phyloP scores from a whole-genome alignment of 1,140 invertebrate genomes.

The Daktulosphaira vitifoliae region DNA sequence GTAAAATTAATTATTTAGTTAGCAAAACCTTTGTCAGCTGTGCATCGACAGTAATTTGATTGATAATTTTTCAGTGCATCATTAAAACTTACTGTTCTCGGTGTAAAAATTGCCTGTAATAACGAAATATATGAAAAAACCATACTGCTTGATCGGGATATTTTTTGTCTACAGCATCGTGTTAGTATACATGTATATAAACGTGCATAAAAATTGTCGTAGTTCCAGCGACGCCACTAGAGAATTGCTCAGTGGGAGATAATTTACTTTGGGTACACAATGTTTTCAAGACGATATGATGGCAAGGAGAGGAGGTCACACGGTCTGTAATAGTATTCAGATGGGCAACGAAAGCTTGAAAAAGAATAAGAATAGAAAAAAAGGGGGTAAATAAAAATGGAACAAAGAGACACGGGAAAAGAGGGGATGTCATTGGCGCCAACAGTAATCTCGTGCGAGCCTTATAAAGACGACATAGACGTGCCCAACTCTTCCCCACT shows the following conservation, averaged over 20 bases:
- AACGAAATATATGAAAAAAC: too few relatives aligned
- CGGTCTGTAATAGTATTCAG: conserved; percentile 4
- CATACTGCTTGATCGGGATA: too few relatives aligned
- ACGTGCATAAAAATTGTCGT: not conserved
- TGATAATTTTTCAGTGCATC: too few relatives aligned
- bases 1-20: too few relatives aligned
- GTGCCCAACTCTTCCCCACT: not conserved
- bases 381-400: conserved; percentile 2
- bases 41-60: too few relatives aligned
- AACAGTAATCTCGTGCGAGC: conserved; percentile 28
- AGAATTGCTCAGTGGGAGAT: conserved; percentile 21
- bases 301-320: too few relatives aligned
- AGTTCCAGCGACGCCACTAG: conserved; percentile 4
- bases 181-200: not conserved
- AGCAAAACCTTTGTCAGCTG: too few relatives aligned
- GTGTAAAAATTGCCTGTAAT: too few relatives aligned
- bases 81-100: too few relatives aligned
- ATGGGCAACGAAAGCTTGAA: not conserved
- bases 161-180: too few relatives aligned
- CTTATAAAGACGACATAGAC: not conserved
- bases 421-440: conserved; percentile 13
- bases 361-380: not conserved
- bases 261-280: conserved; percentile 28
- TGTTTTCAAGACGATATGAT: too few relatives aligned
- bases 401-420: not conserved